A percentile compares a stretch with the other conserved stretches of the same genome.
These are phyloP conservation scores for Syrrhaptes paradoxus DNA, from an alignment of 2,113 vertebrate species.

Conservation along the genomic window DNA sequence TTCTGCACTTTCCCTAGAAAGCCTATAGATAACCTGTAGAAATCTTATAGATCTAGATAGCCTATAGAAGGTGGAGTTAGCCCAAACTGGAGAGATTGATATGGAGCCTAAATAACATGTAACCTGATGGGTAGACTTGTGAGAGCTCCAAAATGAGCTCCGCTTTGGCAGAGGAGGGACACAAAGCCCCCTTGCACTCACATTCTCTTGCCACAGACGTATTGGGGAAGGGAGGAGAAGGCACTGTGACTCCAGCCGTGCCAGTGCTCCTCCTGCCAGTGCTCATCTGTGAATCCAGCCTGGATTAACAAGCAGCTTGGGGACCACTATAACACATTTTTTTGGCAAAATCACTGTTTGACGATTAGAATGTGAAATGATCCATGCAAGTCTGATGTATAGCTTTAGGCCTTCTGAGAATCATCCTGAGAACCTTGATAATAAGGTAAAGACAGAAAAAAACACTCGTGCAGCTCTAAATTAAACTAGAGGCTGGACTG, in stretches of 20 bases:
- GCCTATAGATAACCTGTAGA: no score
- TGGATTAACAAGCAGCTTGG: neutral
- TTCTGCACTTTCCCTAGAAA: neutral
- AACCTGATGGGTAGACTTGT: rapidly evolving
- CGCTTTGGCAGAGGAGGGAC: neutral
- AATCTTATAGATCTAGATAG: no score
- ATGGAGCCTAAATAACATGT: neutral
- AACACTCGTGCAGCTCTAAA: neutral
- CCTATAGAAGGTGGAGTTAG: neutral
- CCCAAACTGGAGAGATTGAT: neutral
- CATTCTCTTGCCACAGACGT: rapidly evolving
- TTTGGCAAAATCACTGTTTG: neutral
- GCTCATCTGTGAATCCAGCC: neutral
- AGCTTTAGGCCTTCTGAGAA: neutral
- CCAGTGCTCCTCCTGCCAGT: neutral
- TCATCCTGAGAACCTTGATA: neutral
- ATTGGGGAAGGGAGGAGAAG: neutral
- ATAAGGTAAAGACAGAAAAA: neutral
- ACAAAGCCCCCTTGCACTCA: neutral
- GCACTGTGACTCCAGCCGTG: neutral
- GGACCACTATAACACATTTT: neutral
- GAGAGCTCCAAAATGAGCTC: neutral
- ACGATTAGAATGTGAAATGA: neutral
- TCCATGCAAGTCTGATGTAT: neutral
- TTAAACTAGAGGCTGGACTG: neutral